Evolutionary conservation across 2,888 invertebrate species (phyloP).

Genomic region (Heliconius ethilla): DNA sequence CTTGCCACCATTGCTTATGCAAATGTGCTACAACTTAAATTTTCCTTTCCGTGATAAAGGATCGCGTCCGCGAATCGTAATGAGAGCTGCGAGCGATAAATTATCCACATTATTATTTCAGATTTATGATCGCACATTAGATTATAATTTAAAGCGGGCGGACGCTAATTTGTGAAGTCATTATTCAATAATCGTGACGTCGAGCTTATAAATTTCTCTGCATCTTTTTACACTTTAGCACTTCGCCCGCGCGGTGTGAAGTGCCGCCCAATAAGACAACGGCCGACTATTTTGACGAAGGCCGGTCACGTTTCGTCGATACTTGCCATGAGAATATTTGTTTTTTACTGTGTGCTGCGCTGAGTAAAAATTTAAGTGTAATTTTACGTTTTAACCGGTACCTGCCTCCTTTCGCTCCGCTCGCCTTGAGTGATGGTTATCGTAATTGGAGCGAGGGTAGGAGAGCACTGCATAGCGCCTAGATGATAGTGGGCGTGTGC

Average conservation of each 20-base stretch:
- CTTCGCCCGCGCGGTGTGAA: constrained; percentile 69
- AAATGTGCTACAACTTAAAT: constrained; percentile 46
- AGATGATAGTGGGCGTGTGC: constrained; percentile 67
- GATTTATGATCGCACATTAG: constrained; percentile 50
- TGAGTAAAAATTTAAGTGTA: constrained; percentile 80
- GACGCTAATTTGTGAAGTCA: constrained; percentile 72
- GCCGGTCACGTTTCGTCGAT: constrained; percentile 82
- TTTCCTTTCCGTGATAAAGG: constrained; percentile 45
- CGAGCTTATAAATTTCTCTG: constrained; percentile 77
- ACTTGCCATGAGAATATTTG: constrained; percentile 81
- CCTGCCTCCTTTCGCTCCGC: constrained; percentile 82
- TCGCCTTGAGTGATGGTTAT: constrained; percentile 82
- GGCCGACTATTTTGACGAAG: constrained; percentile 80
- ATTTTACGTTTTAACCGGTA: constrained; percentile 81
- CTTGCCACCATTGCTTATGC: constrained; percentile 46
- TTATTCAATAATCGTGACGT: constrained; percentile 80
- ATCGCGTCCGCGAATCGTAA: constrained; percentile 47
- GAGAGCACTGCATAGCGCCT: constrained; percentile 68
- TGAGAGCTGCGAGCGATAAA: constrained; percentile 48
- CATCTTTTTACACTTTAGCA: constrained; percentile 81
- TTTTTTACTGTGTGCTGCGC: constrained; percentile 78
- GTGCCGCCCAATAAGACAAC: constrained; percentile 79
- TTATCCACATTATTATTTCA: constrained; percentile 50
- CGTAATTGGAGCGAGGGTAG: constrained; percentile 81
- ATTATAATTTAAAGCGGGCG: constrained; percentile 60